phyloP scores from a whole-genome alignment of 2,888 invertebrate species.

The Bimastos eiseni region DNA sequence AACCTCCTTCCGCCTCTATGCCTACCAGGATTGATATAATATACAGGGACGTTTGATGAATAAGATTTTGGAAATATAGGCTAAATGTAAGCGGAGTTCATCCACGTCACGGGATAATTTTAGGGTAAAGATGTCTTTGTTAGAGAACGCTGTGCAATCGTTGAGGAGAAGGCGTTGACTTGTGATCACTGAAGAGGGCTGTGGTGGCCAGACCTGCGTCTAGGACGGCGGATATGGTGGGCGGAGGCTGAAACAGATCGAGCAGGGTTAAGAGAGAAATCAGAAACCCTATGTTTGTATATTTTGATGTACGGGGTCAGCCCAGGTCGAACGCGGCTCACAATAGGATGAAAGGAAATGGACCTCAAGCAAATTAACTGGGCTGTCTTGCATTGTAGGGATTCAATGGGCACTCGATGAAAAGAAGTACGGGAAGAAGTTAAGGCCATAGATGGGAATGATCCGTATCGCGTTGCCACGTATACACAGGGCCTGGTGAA shows the following conservation, averaged over 20 bases:
- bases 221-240: not conserved
- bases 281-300: conserved; percentile 5
- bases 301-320: not conserved
- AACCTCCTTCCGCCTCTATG: no score
- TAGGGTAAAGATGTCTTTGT: not conserved
- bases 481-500: not conserved
- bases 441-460: not conserved
- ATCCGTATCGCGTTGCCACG: not conserved
- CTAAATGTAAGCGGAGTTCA: no score
- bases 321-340: not conserved
- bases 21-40: no score
- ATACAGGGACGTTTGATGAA: no score
- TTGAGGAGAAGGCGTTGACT: not conserved
- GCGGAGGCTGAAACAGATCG: not conserved
- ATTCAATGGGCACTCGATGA: not conserved
- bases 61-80: no score
- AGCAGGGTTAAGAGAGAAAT: conserved; percentile 3
- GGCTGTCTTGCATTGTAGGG: not conserved
- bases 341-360: conserved; percentile 13
- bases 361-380: not conserved
- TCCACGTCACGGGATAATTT: not conserved
- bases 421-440: not conserved
- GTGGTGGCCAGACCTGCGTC: not conserved
- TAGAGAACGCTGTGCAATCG: not conserved
- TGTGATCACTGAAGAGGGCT: not conserved